Evolutionary conservation across 2,113 vertebrate species (phyloP), one percentile per base, ranked within the genome.

Genomic region (Bambusicola thoracicus): DNA sequence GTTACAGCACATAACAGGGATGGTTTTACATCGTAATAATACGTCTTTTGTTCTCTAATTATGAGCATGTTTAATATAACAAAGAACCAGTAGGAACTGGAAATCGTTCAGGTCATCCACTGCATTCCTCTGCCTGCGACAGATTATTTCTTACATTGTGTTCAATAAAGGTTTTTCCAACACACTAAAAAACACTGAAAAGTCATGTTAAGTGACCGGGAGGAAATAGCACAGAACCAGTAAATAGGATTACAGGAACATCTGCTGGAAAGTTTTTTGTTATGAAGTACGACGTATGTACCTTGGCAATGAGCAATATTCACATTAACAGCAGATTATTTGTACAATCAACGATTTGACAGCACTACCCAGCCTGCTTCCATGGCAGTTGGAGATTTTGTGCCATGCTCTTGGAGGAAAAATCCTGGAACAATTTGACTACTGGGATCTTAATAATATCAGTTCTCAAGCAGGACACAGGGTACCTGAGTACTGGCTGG

Each of bases 201-300:
- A 90, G 44, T 87, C 40, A 53, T 89, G 41, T 85, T 74, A 76
- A 81, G 53, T 43, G 85, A 58, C 66, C 0, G 0, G 32, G 8
- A 27, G 30, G 51, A 78, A 93, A 86, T 10, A 53, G 22, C 16
- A 81, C 14, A 87, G 72, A 82, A 87, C 40, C 38, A 87, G 40
- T 81, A 94, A 94, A 80, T 5, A 87, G 40, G 74, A 90, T 95
- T 93, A 93, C 48, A 81, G 67, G 51, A 88, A 85, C 72, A 90
- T 86, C 89, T 85, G 72, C 86, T 87, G 81, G 56, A 85, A 88
- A 86, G 14, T 43, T 87, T 84, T 72, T 91, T 75, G 44, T 65
- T 62, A 59, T 29, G 19, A 69, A 86, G 30, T 75, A 74, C 62
- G 74, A 77, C 68, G 81, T 96, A 92, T 84, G 72, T 90, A 76